Percentiles rank a stretch among this genome's conserved stretches.
These are phyloP conservation scores for Xyliphius kryptos DNA, from an alignment of 2,113 vertebrate genomes.

Conservation along the genomic window DNA sequence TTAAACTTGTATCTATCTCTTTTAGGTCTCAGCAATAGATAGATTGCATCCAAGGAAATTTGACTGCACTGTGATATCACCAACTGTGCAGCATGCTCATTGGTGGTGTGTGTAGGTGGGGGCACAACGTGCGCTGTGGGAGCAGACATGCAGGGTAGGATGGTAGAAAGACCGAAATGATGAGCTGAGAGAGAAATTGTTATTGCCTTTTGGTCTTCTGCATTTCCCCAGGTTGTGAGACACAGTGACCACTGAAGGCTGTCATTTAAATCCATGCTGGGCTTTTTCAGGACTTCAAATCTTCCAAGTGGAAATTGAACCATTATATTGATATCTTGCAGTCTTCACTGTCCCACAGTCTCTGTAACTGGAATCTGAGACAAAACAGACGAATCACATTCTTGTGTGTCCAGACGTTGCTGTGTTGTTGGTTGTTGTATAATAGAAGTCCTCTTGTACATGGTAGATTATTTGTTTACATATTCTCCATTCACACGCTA, in stretches of 20 bases:
- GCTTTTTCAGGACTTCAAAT: slow-evolving; percentile 8
- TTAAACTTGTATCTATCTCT: slow-evolving; percentile 18
- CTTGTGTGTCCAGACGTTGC: neutral
- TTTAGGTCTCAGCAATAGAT: slow-evolving; percentile 55
- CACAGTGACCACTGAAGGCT: neutral
- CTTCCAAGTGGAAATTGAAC: slow-evolving; percentile 23
- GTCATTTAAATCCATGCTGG: slow-evolving; percentile 8
- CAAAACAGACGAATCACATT: slow-evolving; percentile 5
- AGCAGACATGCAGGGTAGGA: slow-evolving; percentile 46
- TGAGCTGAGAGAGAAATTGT: slow-evolving; percentile 53
- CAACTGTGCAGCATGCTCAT: slow-evolving; percentile 42
- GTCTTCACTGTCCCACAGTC: slow-evolving; percentile 7
- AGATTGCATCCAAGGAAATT: slow-evolving; percentile 62
- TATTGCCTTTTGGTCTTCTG: slow-evolving; percentile 48
- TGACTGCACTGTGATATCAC: slow-evolving; percentile 66
- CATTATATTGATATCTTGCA: slow-evolving; percentile 9
- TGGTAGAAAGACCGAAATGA: slow-evolving; percentile 55
- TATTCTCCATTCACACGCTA: no score
- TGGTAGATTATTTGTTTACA: no score
- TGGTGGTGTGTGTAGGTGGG: slow-evolving; percentile 46
- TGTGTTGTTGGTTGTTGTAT: neutral
- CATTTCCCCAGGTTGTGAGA: slow-evolving; percentile 4
- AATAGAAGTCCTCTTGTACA: neutral
- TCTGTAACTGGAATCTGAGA: slow-evolving; percentile 6
- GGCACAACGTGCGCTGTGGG: slow-evolving; percentile 32